Evolutionary conservation across 2,113 vertebrate species (phyloP), one percentile per base, ranked within the genome.

Genomic region (Nycticryphes semicollaris): DNA sequence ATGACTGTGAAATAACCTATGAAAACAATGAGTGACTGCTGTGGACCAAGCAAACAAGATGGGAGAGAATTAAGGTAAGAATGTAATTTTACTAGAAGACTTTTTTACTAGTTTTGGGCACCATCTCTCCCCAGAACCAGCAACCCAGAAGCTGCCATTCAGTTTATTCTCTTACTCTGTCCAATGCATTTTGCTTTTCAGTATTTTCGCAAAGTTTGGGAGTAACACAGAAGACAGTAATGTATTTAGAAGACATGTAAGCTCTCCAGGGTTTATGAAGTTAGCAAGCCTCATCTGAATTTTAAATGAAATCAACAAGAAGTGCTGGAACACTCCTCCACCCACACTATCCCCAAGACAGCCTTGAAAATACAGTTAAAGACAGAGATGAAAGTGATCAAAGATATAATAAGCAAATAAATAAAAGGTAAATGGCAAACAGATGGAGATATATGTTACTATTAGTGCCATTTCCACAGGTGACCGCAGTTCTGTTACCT

Each of bases 301-400:
- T 96, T 73, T 85, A 94, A 93, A 90, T 90, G 17, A 90, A 74
- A 78, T 67, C 93, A 90, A 57, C 53, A 59, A 78, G 76, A 66
- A 94, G 51, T 41, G 45, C 75, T 78, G 62, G 87, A 91, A 70
- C 80, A 53, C 83, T 88, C 79, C 59, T 96, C 83, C 90, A 90
- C 74, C 84, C 84, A 91, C 93, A 41, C 70, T 13, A 41, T 62
- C 50, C 70, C 50, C 39, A n/a, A 86, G 70, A 70, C 45, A 89
- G 64, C 60, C 54, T 39, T 63, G 84, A 60, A 90, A 94, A 85
- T 63, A 79, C 50, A 69, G 72, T 69, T 59, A 37, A 64, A 89
- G 50, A 39, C 70, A 91, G 76, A 66, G 56, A 45, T 24, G 56
- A 60, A 88, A 78, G 70, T 17, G 50, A 88, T 85, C 87, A 70